A percentile compares a stretch with the other conserved stretches of the same genome.
Conservation (phyloP, 2,797 vertebrate species). For the Ctenopoma multispine region DNA sequence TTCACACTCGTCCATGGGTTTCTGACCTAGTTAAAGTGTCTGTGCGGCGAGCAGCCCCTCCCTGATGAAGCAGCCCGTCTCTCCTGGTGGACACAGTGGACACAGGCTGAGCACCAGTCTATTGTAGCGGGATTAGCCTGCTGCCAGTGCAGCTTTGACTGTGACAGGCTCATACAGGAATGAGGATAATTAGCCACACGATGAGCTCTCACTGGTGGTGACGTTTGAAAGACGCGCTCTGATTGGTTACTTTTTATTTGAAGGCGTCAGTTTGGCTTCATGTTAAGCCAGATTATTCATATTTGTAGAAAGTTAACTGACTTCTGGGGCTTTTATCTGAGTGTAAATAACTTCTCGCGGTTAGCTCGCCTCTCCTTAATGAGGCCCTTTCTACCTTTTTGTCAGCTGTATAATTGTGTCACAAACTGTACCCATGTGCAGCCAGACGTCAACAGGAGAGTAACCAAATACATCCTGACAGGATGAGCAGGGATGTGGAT, state of each 20-base stretch:
- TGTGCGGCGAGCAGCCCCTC: conserved; percentile 58
- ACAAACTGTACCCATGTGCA: conserved; percentile 24
- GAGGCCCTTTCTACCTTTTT: conserved; percentile 32
- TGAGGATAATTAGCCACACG: conserved; percentile 71
- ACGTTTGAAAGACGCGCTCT: conserved; percentile 36
- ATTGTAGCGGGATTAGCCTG: conserved; percentile 73
- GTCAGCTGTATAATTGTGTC: conserved; percentile 39
- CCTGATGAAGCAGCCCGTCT: conserved; percentile 60
- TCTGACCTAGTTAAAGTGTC: conserved; percentile 82
- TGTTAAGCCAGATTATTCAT: conserved; percentile 32
- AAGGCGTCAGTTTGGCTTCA: conserved; percentile 13
- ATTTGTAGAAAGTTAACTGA: conserved; percentile 13
- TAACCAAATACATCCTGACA: conserved; percentile 53
- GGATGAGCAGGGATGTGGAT: conserved; percentile 35
- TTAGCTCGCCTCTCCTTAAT: conserved; percentile 14
- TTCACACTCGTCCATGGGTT: conserved; percentile 72
- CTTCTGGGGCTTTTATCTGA: conserved; percentile 13
- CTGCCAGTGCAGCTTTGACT: conserved; percentile 60
- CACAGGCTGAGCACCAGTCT: conserved; percentile 68
- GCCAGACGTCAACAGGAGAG: conserved; percentile 8
- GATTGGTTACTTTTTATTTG: conserved; percentile 39
- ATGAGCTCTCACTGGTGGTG: conserved; percentile 49
- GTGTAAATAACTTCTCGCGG: conserved; percentile 12
- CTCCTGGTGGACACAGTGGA: conserved; percentile 63
- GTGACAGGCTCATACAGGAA: conserved; percentile 59